Conservation (phyloP, 2,113 vertebrate genomes). For the Sarotherodon lohbergeri region DNA sequence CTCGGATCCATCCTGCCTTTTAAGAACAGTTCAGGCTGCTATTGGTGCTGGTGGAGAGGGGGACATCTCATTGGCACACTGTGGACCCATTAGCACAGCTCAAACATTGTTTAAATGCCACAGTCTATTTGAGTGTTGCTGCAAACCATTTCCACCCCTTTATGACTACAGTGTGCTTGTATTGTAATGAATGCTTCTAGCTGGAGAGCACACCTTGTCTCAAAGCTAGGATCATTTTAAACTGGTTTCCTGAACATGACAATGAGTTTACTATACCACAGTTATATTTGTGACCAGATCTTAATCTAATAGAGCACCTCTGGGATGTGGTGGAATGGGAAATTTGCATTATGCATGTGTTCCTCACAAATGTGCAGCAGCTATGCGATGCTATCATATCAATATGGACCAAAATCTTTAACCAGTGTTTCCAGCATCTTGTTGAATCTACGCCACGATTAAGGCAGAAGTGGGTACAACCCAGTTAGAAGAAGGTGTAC, state of each 20-base stretch:
- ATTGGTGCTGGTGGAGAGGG: background rate
- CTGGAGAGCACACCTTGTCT: background rate
- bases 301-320: background rate
- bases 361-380: background rate
- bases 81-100: background rate
- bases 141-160: background rate
- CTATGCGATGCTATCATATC: background rate
- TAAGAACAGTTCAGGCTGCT: background rate
- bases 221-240: background rate
- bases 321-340: background rate
- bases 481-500: background rate
- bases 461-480: background rate
- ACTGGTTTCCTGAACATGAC: background rate
- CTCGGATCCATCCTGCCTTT: background rate
- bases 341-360: background rate
- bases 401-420: background rate
- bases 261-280: background rate
- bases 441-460: background rate
- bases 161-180: background rate
- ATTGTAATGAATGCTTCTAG: background rate
- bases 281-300: background rate
- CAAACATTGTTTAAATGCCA: background rate
- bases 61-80: background rate
- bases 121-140: background rate
- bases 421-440: background rate